Percentiles rank a stretch among this genome's conserved stretches.
These are phyloP conservation scores for Oreochromis mossambicus DNA, from an alignment of 2,797 vertebrate genomes.

Conservation along the genomic window DNA sequence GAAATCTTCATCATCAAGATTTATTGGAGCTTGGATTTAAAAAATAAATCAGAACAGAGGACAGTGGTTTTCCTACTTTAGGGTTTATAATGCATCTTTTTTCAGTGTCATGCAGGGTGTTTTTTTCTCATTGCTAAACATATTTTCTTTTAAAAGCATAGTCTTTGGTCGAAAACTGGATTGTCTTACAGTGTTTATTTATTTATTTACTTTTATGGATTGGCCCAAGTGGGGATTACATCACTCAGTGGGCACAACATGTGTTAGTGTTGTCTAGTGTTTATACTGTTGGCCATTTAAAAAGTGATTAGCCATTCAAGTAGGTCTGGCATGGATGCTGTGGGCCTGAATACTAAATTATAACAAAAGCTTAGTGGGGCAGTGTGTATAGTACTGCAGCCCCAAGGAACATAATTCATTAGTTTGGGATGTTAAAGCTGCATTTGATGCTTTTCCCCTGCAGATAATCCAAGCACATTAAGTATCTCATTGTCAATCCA, in stretches of 20 bases:
- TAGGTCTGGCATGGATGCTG: slow-evolving; percentile 6
- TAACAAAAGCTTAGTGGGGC: slow-evolving; percentile 26
- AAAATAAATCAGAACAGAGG: slow-evolving; percentile 20
- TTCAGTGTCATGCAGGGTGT: background rate
- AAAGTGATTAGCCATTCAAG: slow-evolving; percentile 42
- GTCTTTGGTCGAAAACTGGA: background rate
- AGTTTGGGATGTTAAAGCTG: slow-evolving; percentile 31
- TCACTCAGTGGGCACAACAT: slow-evolving; percentile 11
- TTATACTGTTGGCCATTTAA: slow-evolving; percentile 34
- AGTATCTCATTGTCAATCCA: slow-evolving; percentile 27
- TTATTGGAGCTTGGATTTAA: slow-evolving; percentile 26
- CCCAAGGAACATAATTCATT: slow-evolving; percentile 54
- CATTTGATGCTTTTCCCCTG: slow-evolving; percentile 26
- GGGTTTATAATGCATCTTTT: background rate
- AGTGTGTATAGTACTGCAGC: slow-evolving; percentile 22
- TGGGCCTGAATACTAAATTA: slow-evolving; percentile 44
- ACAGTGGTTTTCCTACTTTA: background rate
- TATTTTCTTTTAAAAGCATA: background rate
- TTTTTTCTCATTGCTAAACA: background rate
- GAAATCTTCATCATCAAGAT: slow-evolving; percentile 23
- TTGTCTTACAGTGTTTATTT: background rate
- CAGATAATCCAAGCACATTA: slow-evolving; percentile 18
- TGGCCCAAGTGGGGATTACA: slow-evolving; percentile 12
- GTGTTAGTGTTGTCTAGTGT: slow-evolving; percentile 29
- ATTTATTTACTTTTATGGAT: background rate